Base-by-base conservation (phyloP, 2,113 vertebrate species). In the Ceyx melanurus region DNA sequence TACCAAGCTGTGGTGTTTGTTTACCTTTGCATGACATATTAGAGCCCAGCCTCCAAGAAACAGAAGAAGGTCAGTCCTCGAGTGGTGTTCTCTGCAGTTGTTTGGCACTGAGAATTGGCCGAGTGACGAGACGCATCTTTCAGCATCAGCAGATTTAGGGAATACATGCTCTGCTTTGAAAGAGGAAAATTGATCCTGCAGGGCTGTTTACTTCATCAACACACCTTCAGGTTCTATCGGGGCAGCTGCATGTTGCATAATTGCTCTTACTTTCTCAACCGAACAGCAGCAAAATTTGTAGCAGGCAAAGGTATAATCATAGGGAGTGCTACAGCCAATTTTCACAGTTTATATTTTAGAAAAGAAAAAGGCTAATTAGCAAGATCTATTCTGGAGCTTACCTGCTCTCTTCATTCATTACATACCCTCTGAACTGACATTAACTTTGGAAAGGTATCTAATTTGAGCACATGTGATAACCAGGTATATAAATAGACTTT, bases 111-210 rank as follows among this genome's bases (percentile, higher is more conserved):
- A 37, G 80, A 9, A 31, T 54, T 92, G 93, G 77, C 72, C 61
- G 21, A 2, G 76, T 60, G 74, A 86, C 19, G 54, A 90, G 81
- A 66, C 25, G 0, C 67, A 83, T 96, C 92, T 94, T 86, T 93
- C 94, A 95, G 89, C 94, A 90, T 91, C 91, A 93, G 91, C 83
- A 95, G 81, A 86, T 82, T 93, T 89, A 35, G 78, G 92, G 85
- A 79, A 76, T 46, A 82, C 64, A 33, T 6, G n/a, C 48, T 89
- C 37, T 61, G 75, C 94, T 95, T 94, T 93, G 94, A 93, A 93
- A 88, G n/a, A 0, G 88, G 75, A 66, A 93, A 91, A 91, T 88
- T 84, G 91, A 94, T 94, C 91, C 95, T 95, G 91, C 94, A 94
- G 91, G 96, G 94, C 93, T 94, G 90, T 88, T 95, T 87, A 60